A percentile compares a stretch with the other conserved stretches of the same genome.
phyloP scores from a whole-genome alignment of 1,140 invertebrate species.

The Nasonia longicornis region DNA sequence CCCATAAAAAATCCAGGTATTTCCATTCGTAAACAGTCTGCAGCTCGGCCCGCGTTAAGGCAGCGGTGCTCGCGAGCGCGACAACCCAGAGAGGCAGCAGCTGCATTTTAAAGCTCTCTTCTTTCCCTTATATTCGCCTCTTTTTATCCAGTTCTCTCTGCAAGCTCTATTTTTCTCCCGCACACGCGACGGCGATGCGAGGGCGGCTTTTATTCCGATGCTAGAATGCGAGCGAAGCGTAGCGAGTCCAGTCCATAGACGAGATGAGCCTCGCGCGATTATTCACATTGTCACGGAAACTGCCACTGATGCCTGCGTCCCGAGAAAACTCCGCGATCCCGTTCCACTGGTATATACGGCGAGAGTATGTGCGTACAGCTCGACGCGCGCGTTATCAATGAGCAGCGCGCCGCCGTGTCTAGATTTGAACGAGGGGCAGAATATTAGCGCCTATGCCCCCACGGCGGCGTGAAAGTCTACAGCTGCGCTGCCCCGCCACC shows the following conservation, averaged over 20 bases:
- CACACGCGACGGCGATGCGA: too few species aligned
- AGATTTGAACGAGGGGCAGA: slow-evolving; percentile 10
- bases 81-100: slow-evolving; percentile 17
- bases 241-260: too few species aligned
- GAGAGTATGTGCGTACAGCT: background rate
- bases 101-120: slow-evolving; percentile 9
- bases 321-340: too few species aligned
- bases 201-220: too few species aligned
- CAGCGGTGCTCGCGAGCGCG: background rate
- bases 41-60: slow-evolving; percentile 25
- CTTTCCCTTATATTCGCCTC: background rate
- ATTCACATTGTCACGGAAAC: background rate
- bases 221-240: too few species aligned
- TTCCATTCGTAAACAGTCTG: slow-evolving; percentile 42
- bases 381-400: slow-evolving; percentile 34
- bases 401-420: background rate
- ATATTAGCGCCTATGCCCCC: slow-evolving; percentile 15
- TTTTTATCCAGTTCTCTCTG: background rate
- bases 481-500: background rate
- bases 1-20: slow-evolving; percentile 40
- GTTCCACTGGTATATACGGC: too few species aligned
- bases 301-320: too few species aligned
- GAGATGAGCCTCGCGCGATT: background rate
- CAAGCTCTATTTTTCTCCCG: background rate
- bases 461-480: slow-evolving; percentile 33